These are phyloP conservation scores for Sinodicranocentrus sp. DNA, from an alignment of 2,888 invertebrate species.

Conservation along the genomic window DNA sequence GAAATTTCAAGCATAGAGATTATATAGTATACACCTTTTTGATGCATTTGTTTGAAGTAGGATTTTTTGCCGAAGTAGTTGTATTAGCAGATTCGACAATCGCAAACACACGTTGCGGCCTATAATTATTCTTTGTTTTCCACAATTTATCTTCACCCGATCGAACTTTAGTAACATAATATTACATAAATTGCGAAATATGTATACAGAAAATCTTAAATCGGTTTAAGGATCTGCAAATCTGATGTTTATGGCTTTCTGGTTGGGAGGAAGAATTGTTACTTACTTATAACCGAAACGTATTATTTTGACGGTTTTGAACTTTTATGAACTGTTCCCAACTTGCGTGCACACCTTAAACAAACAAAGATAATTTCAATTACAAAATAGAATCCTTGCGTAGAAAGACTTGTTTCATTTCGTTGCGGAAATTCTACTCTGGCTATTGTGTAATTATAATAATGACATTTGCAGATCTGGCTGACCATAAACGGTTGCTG, in stretches of 20 bases:
- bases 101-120: background rate
- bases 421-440: too few species aligned
- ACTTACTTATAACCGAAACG: background rate
- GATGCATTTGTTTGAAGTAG: background rate
- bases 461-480: too few species aligned
- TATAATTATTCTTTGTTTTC: background rate
- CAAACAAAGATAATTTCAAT: too few species aligned
- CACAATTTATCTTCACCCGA: background rate
- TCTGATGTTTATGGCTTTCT: slow-evolving; percentile 4
- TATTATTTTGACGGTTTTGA: background rate
- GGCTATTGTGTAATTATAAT: too few species aligned
- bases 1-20: background rate
- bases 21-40: background rate
- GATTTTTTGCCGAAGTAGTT: background rate
- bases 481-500: too few species aligned
- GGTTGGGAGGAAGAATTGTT: background rate
- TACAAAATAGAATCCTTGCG: too few species aligned
- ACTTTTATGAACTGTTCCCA: too few species aligned
- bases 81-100: background rate
- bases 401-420: too few species aligned
- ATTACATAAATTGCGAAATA: too few species aligned
- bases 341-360: too few species aligned
- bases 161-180: slow-evolving; percentile 35
- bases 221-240: background rate
- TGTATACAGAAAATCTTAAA: background rate